phyloP scores from a whole-genome alignment of 2,888 invertebrate species.

The Acronicta leporina region DNA sequence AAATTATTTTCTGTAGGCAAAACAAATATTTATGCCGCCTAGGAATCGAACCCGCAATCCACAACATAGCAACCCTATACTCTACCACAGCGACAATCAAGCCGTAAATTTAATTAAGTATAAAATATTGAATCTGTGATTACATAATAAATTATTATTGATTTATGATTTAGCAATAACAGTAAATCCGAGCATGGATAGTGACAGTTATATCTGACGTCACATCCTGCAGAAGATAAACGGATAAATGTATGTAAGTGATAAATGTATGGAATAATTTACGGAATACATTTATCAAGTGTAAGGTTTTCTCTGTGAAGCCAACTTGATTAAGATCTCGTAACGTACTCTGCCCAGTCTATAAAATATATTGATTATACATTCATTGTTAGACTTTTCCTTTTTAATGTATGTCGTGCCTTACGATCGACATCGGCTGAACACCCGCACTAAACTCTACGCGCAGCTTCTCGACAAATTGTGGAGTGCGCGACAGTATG shows the following conservation, averaged over 20 bases:
- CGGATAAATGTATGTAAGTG: background rate
- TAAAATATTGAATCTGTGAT: conserved; percentile 2
- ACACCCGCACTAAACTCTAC: conserved; percentile 1
- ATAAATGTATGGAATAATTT: conserved; percentile 7
- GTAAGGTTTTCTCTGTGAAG: background rate
- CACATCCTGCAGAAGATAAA: conserved; percentile 20
- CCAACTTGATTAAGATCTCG: conserved; percentile 12
- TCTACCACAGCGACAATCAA: no score
- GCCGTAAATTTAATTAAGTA: no score
- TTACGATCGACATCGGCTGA: background rate
- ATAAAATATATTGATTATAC: no score
- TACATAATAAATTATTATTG: background rate
- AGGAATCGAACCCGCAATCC: no score
- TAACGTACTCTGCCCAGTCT: no score
- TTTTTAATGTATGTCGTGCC: no score
- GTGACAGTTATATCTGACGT: background rate
- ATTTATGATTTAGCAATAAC: background rate
- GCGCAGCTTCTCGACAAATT: conserved; percentile 41
- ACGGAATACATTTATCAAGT: conserved; percentile 26
- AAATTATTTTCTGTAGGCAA: no score
- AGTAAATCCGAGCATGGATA: conserved; percentile 24
- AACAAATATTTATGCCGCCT: no score
- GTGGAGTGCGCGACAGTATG: conserved; percentile 28
- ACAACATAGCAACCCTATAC: no score
- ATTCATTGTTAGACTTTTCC: no score